Base-by-base conservation (phyloP, 2,113 vertebrate species). In the Zosterops lateralis region DNA sequence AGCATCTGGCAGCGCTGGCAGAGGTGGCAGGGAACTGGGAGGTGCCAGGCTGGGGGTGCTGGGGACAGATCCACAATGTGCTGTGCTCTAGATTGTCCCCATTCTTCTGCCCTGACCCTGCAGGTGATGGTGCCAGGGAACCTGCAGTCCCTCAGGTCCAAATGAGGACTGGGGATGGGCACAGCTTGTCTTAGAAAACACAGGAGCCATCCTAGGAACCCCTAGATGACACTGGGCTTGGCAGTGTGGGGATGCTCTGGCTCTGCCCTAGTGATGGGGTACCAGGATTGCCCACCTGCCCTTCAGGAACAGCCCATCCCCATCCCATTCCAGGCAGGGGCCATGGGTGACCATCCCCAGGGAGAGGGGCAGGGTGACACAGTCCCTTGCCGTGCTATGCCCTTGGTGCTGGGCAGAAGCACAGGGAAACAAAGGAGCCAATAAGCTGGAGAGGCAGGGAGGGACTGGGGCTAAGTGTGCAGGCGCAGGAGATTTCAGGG, bases 321-420 rank as follows among this genome's bases (percentile, higher is more conserved):
- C 61, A 17, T 19, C 25, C 54, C 31, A 6, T 17, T 47, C 36
- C 4, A 10, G 31, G 26, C 40, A 50, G 38, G 14, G 21, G 25
- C 26, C 0, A 5, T 1, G 5, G 10, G 60, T 21, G 60, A 68
- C 26, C 0, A 0, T 38, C 54, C 17, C 4, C 3, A 18, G 42
- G 47, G 36, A 40, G 15, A 36, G 19, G 19, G 40, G 9, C 36
- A 0, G 3, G 38, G 14, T 3, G 21, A 4, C 25, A 34, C 4
- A 1, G 26, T 24, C 54, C 11, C 38, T 9, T 13, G 34, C 34
- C 2, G 0, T 4, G 17, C 38, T 3, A 19, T 9, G 22, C 31
- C 79, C 64, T 20, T 20, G 70, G 42, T 38, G 80, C 61, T 5
- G 28, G 50, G 53, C 84, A 67, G 80, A 61, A 53, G 29, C 0